These are phyloP conservation scores for Ceuthmochares aereus DNA, from an alignment of 2,113 vertebrate genomes.

Conservation along the genomic window DNA sequence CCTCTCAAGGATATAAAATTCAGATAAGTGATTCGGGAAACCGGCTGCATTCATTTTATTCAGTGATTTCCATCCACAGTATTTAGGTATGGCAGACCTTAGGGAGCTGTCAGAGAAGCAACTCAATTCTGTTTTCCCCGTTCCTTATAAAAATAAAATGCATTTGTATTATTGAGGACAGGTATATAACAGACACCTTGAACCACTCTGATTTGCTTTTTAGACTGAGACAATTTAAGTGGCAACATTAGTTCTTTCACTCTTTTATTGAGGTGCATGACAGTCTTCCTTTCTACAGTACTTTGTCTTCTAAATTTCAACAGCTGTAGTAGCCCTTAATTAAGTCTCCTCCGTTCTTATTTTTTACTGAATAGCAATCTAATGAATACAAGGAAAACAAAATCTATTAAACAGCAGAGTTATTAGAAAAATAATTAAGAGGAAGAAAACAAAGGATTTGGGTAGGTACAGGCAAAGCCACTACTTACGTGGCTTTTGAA, in stretches of 20 bases:
- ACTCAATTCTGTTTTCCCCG: background rate
- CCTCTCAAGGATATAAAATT: background rate
- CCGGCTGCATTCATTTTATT: background rate
- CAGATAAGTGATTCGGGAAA: slow-evolving; percentile 3
- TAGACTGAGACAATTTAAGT: background rate
- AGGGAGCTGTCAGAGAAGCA: background rate
- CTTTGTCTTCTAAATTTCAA: background rate
- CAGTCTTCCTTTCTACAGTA: background rate
- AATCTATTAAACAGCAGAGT: background rate
- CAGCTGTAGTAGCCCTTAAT: background rate
- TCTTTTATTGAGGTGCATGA: background rate
- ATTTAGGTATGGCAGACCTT: background rate
- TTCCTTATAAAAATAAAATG: background rate
- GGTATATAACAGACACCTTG: background rate
- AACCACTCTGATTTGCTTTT: background rate
- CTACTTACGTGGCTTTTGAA: background rate
- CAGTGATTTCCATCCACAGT: background rate
- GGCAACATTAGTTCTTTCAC: background rate
- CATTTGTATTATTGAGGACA: background rate
- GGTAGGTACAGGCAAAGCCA: background rate
- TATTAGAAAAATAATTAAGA: background rate
- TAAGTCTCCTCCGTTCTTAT: background rate
- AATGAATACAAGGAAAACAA: background rate
- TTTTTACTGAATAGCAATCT: background rate
- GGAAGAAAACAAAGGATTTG: background rate